These are phyloP conservation scores for Philopedon plagiatum DNA, from an alignment of 2,888 invertebrate species.

Conservation along the genomic window DNA sequence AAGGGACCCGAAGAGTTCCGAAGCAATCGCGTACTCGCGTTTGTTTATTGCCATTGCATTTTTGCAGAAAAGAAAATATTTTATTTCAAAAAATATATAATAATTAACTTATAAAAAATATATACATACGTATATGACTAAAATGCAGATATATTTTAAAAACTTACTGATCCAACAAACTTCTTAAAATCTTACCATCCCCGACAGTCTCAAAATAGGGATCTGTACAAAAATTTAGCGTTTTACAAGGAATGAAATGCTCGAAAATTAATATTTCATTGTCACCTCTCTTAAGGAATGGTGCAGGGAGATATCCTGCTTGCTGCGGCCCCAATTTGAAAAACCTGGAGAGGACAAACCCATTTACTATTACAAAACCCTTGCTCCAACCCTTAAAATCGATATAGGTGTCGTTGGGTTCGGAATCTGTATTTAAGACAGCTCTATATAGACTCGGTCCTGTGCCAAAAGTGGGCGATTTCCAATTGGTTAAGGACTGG, in stretches of 20 bases:
- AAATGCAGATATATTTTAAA: not conserved
- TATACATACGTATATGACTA: too few relatives aligned
- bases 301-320: constrained; percentile 86
- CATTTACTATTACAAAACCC: constrained; percentile 88
- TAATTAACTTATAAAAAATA: too few relatives aligned
- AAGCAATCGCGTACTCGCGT: too few relatives aligned
- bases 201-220: constrained; percentile 48
- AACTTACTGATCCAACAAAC: constrained; percentile 24
- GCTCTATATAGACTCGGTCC: constrained; percentile 75
- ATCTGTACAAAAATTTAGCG: constrained; percentile 41
- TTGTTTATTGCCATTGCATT: too few relatives aligned
- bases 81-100: too few relatives aligned
- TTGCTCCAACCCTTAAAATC: constrained; percentile 88
- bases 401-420: constrained; percentile 81
- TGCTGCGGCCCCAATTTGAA: constrained; percentile 84
- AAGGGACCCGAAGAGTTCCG: too few relatives aligned
- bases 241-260: constrained; percentile 60
- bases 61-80: too few relatives aligned
- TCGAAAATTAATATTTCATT: constrained; percentile 66
- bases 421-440: constrained; percentile 69
- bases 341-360: constrained; percentile 88
- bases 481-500: constrained; percentile 63
- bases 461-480: constrained; percentile 82
- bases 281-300: constrained; percentile 75
- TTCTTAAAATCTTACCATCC: constrained; percentile 46